phyloP scores from a whole-genome alignment of 2,797 vertebrate genomes.

The Macropodus opercularis region DNA sequence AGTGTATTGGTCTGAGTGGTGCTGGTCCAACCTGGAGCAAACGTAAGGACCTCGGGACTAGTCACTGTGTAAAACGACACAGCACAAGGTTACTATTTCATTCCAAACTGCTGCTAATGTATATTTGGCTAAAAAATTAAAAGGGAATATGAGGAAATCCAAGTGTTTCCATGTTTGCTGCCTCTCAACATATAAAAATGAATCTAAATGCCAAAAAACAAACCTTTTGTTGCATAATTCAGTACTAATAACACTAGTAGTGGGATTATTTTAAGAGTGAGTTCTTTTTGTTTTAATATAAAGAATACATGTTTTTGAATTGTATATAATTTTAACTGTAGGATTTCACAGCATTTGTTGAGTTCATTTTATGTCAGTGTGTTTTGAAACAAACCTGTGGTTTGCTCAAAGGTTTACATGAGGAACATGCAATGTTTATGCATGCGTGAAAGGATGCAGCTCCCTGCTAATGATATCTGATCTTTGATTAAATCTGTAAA shows the following conservation, averaged over 20 bases:
- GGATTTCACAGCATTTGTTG: conserved; percentile 46
- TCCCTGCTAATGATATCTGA: conserved; percentile 30
- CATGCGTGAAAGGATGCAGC: conserved; percentile 30
- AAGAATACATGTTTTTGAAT: conserved; percentile 70
- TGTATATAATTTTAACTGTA: conserved; percentile 70
- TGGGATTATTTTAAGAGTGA: conserved; percentile 71
- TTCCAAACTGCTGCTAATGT: conserved; percentile 76
- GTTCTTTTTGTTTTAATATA: conserved; percentile 78
- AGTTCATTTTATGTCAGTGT: conserved; percentile 51
- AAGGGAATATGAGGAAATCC: conserved; percentile 76
- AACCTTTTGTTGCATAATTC: conserved; percentile 76
- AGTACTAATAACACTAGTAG: conserved; percentile 71
- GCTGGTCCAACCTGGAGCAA: conserved; percentile 38
- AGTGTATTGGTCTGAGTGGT: conserved; percentile 30
- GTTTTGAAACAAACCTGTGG: conserved; percentile 44
- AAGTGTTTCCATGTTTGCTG: conserved; percentile 68
- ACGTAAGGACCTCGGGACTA: conserved; percentile 47
- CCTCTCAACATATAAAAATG: conserved; percentile 63
- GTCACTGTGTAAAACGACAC: conserved; percentile 49
- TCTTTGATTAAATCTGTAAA: conserved; percentile 37
- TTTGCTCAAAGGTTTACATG: conserved; percentile 58
- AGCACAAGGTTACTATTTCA: conserved; percentile 68
- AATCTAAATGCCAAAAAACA: conserved; percentile 81
- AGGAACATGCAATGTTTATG: conserved; percentile 52
- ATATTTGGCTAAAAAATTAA: conserved; percentile 69